Conservation (phyloP, 1,140 invertebrate species). For the Pogonomyrmex californicus region DNA sequence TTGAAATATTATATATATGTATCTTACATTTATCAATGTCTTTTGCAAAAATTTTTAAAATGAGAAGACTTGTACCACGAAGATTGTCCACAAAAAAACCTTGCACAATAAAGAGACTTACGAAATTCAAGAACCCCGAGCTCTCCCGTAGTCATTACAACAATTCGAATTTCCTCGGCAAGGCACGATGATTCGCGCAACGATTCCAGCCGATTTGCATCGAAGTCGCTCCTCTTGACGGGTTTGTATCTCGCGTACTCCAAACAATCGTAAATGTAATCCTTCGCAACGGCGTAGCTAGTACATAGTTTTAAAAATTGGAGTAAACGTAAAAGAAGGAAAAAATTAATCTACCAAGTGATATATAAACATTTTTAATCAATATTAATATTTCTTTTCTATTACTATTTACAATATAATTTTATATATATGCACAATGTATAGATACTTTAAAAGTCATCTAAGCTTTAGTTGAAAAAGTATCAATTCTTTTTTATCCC, state of each 20-base stretch:
- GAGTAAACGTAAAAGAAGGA: background rate
- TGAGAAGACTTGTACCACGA: background rate
- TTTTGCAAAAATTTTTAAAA: conserved; percentile 9
- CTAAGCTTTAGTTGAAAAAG: background rate
- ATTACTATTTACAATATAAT: background rate
- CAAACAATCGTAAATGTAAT: background rate
- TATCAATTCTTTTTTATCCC: background rate
- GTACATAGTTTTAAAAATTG: background rate
- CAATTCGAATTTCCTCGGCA: background rate
- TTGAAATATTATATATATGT: background rate
- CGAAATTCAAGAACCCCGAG: background rate
- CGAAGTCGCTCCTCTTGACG: conserved; percentile 22
- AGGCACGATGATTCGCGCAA: conserved; percentile 46
- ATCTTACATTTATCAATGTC: conserved; percentile 17
- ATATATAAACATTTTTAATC: background rate
- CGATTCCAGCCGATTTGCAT: conserved; percentile 32
- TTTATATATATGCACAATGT: background rate
- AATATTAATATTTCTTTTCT: background rate
- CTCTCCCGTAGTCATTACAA: conserved; percentile 22
- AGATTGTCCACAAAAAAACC: conserved; percentile 1
- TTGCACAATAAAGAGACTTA: background rate
- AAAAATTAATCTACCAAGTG: background rate
- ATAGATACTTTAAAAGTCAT: background rate
- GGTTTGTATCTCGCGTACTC: background rate
- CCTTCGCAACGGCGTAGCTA: background rate